Percentiles rank a stretch among this genome's conserved stretches.
Evolutionary conservation across 2,113 vertebrate genomes (phyloP).

Genomic region (Seriola quinqueradiata): DNA sequence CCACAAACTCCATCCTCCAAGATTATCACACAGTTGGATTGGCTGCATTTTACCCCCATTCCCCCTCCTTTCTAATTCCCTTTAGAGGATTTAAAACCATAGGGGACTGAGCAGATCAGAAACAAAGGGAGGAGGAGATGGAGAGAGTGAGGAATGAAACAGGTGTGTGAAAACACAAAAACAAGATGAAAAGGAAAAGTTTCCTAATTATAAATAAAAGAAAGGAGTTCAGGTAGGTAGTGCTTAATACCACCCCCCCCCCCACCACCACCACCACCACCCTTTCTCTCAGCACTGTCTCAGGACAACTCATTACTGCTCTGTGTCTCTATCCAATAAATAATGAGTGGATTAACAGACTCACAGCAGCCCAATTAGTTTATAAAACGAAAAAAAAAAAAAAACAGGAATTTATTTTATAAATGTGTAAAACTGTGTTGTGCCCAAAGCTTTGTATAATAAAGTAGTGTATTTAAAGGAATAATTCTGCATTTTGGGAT

Average conservation of each 20-base stretch:
- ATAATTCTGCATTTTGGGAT: not conserved
- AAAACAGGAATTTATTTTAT: not conserved
- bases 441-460: not conserved
- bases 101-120: slow-evolving; percentile 6
- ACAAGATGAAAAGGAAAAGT: slow-evolving; percentile 1
- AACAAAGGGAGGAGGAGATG: not conserved
- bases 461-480: slow-evolving; percentile 14
- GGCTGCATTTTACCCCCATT: not conserved
- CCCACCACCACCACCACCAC: too few species aligned
- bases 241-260: not conserved
- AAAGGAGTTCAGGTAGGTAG: not conserved
- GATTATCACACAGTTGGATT: not conserved
- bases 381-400: not conserved
- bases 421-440: slow-evolving; percentile 26
- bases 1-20: too few species aligned
- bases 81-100: not conserved
- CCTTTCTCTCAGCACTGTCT: not conserved
- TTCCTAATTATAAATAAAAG: not conserved
- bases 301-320: slow-evolving; percentile 45
- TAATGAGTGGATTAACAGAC: slow-evolving; percentile 44
- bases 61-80: not conserved
- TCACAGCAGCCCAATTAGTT: slow-evolving; percentile 25
- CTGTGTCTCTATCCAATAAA: slow-evolving; percentile 5
- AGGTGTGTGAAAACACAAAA: not conserved
- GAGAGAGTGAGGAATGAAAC: not conserved